phyloP scores from a whole-genome alignment of 2,888 invertebrate species.

The Chloromyia formosa region DNA sequence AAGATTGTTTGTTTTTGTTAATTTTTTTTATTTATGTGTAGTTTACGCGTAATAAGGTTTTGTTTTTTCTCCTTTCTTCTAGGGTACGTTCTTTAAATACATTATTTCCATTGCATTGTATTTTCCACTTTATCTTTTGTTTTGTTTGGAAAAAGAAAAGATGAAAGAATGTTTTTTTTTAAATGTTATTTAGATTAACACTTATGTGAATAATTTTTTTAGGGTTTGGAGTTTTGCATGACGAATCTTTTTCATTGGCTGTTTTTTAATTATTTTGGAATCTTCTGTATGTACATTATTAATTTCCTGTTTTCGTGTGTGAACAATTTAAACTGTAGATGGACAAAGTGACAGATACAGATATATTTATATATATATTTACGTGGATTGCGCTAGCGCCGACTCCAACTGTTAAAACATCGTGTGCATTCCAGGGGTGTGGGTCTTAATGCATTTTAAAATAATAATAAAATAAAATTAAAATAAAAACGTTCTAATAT shows the following conservation, averaged over 20 bases:
- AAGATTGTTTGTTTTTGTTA: constrained; percentile 45
- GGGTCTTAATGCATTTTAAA: constrained; percentile 36
- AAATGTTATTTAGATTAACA: constrained; percentile 34
- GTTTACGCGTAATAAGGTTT: constrained; percentile 39
- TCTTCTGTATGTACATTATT: not conserved
- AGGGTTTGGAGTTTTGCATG: not conserved
- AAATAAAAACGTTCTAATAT: constrained; percentile 60
- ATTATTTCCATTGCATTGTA: constrained; percentile 22
- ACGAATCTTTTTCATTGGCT: not conserved
- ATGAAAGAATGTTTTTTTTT: constrained; percentile 27
- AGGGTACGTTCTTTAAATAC: constrained; percentile 1
- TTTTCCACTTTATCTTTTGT: constrained; percentile 33
- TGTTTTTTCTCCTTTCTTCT: constrained; percentile 9
- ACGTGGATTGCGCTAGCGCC: too few species aligned
- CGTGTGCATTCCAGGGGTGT: too few species aligned
- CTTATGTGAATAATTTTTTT: constrained; percentile 31
- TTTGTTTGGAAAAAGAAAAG: constrained; percentile 33
- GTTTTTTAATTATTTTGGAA: not conserved
- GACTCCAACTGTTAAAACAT: too few species aligned
- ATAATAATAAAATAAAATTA: constrained; percentile 46
- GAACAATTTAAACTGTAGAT: constrained; percentile 8
- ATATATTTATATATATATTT: not conserved
- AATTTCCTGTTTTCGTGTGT: not conserved
- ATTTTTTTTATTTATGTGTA: constrained; percentile 47
- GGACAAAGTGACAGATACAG: not conserved